A percentile compares a stretch with the other conserved stretches of the same genome.
Evolutionary conservation across 2,888 invertebrate genomes (phyloP).

Genomic region (Drosophila antonietae): DNA sequence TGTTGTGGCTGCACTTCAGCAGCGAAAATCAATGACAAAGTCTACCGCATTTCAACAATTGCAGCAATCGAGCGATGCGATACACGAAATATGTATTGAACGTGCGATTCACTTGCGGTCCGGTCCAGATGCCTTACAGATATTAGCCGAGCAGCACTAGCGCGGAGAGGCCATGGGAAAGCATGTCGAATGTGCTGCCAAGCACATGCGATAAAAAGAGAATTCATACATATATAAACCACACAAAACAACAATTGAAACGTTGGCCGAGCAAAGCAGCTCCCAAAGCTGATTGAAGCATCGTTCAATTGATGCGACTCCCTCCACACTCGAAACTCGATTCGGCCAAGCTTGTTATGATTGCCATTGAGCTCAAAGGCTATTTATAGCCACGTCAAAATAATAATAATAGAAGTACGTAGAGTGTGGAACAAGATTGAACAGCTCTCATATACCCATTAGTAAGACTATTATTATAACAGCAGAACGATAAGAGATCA

Average conservation of each 20-base stretch:
- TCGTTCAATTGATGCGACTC: slow-evolving; percentile 11
- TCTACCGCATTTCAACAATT: slow-evolving; percentile 59
- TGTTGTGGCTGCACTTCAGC: slow-evolving; percentile 29
- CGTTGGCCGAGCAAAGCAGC: slow-evolving; percentile 27
- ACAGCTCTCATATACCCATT: slow-evolving; percentile 5
- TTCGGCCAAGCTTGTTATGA: slow-evolving; percentile 49
- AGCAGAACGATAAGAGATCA: too few species aligned
- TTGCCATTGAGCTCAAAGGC: slow-evolving; percentile 50
- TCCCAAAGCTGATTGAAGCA: slow-evolving; percentile 51
- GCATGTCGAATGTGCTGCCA: slow-evolving; percentile 35
- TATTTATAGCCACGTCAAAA: slow-evolving; percentile 45
- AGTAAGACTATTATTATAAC: not conserved
- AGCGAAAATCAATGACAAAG: slow-evolving; percentile 47
- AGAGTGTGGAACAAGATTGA: not conserved
- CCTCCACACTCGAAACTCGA: slow-evolving; percentile 25
- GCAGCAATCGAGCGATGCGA: slow-evolving; percentile 1
- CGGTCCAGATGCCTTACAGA: slow-evolving; percentile 40
- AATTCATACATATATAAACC: slow-evolving; percentile 25
- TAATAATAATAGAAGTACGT: not conserved
- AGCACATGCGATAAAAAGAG: slow-evolving; percentile 32
- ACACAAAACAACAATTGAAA: slow-evolving; percentile 52
- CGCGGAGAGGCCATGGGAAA: slow-evolving; percentile 51
- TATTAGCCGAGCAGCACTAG: slow-evolving; percentile 7
- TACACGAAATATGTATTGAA: slow-evolving; percentile 29
- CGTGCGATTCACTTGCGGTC: slow-evolving; percentile 60